Conservation (phyloP, 2,888 invertebrate species). For the Lasioglossum oenotherae region DNA sequence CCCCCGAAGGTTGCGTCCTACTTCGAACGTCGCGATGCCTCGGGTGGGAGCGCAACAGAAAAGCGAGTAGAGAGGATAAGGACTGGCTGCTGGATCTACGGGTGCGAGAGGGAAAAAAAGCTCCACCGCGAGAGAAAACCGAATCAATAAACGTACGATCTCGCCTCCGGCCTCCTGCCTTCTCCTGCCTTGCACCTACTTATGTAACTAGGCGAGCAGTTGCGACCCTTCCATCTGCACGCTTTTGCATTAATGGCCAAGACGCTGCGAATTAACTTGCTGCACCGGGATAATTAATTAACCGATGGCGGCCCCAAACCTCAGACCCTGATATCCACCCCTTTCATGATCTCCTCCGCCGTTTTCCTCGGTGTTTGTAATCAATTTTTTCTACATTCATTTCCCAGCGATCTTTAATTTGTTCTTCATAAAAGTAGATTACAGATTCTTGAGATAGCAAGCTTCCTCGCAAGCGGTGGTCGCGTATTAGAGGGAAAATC, state of each 20-base stretch:
- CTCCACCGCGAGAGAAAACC: constrained; percentile 78
- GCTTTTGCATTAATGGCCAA: constrained; percentile 54
- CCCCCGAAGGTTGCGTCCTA: constrained; percentile 70
- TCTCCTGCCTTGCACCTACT: constrained; percentile 70
- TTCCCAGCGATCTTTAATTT: background rate
- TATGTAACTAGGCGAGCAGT: constrained; percentile 71
- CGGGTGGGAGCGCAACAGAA: constrained; percentile 63
- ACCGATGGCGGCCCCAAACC: background rate
- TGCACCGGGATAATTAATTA: constrained; percentile 54
- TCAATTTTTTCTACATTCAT: background rate
- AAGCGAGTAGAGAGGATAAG: constrained; percentile 68
- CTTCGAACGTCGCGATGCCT: constrained; percentile 55
- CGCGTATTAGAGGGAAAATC: too few species aligned
- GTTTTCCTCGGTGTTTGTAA: background rate
- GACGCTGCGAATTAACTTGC: constrained; percentile 43
- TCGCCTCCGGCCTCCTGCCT: constrained; percentile 68
- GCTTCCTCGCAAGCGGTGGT: too few species aligned
- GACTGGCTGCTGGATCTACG: constrained; percentile 54
- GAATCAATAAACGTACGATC: constrained; percentile 80
- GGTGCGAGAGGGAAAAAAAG: constrained; percentile 70
- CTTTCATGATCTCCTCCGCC: background rate
- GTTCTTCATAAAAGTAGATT: background rate
- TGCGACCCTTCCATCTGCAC: constrained; percentile 56
- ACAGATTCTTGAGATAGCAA: too few species aligned
- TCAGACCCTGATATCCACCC: background rate